phyloP scores from a whole-genome alignment of 2,113 vertebrate genomes.

The Motacilla alba region DNA sequence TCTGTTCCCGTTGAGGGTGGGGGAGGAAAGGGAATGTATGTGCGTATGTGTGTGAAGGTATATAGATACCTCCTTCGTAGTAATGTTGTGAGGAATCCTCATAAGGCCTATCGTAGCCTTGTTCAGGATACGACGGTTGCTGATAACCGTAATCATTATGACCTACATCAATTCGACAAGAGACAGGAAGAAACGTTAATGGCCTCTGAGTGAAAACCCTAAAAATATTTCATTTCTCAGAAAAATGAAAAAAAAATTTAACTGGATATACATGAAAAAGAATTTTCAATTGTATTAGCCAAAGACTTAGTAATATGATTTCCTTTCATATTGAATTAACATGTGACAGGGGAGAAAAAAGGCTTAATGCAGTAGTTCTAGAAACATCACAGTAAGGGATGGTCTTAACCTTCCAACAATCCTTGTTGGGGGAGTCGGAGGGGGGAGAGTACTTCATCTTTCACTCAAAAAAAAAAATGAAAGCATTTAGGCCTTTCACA shows the following conservation, averaged over 20 bases:
- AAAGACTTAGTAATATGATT: constrained; percentile 74
- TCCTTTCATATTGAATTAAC: constrained; percentile 68
- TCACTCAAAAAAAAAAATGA: constrained; percentile 60
- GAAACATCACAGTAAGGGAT: constrained; percentile 67
- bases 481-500: constrained; percentile 76
- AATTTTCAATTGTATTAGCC: constrained; percentile 74
- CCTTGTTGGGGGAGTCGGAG: background rate
- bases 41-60: constrained; percentile 82
- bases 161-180: constrained; percentile 91
- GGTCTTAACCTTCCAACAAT: constrained; percentile 65
- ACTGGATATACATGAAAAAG: constrained; percentile 78
- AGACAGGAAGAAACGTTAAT: constrained; percentile 90
- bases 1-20: constrained; percentile 51
- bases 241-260: constrained; percentile 72
- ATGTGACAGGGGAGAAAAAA: constrained; percentile 54
- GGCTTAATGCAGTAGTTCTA: constrained; percentile 69
- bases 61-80: constrained; percentile 91
- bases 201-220: constrained; percentile 81
- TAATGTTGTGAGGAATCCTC: constrained; percentile 91
- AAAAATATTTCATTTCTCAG: constrained; percentile 77
- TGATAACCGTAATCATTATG: constrained; percentile 91
- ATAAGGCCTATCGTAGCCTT: constrained; percentile 91
- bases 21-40: constrained; percentile 70
- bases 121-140: constrained; percentile 89
- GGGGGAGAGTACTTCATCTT: constrained; percentile 48